phyloP scores from a whole-genome alignment of 2,888 invertebrate species.

The Lamellibrachia satsuma region DNA sequence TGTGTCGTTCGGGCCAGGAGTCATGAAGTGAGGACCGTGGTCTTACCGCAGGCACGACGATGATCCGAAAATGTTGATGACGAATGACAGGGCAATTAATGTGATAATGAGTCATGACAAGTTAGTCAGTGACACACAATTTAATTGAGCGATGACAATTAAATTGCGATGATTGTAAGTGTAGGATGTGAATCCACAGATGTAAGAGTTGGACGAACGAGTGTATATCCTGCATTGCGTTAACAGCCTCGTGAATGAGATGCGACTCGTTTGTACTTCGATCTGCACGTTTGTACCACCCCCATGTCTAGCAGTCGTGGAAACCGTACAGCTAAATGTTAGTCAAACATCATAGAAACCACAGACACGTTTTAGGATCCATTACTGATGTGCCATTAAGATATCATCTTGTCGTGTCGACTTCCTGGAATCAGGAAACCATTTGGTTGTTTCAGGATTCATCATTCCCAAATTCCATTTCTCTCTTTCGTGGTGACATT shows the following conservation, averaged over 20 bases:
- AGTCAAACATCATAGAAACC: not conserved
- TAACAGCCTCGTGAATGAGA: not conserved
- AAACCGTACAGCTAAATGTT: not conserved
- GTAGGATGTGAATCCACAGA: not conserved
- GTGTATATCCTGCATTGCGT: not conserved
- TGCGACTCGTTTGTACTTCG: not conserved
- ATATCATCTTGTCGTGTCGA: not conserved
- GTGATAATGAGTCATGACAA: not conserved
- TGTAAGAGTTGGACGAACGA: not conserved
- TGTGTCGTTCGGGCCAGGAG: not conserved
- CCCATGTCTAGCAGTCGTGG: not conserved
- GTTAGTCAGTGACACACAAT: not conserved
- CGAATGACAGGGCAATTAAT: slow-evolving; percentile 13
- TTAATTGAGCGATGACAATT: not conserved
- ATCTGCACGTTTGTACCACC: not conserved
- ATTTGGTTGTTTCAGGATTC: not conserved
- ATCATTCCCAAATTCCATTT: not conserved
- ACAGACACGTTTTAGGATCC: not conserved
- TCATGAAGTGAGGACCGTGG: not conserved
- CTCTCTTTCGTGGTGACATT: not conserved
- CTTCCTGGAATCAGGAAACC: not conserved
- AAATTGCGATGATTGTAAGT: not conserved
- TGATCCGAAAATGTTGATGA: not conserved
- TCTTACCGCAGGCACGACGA: not conserved
- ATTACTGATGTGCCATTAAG: not conserved